Percentiles rank a stretch among this genome's conserved stretches.
These are phyloP conservation scores for Otus sunia DNA, from an alignment of 2,113 vertebrate genomes.

Conservation along the genomic window DNA sequence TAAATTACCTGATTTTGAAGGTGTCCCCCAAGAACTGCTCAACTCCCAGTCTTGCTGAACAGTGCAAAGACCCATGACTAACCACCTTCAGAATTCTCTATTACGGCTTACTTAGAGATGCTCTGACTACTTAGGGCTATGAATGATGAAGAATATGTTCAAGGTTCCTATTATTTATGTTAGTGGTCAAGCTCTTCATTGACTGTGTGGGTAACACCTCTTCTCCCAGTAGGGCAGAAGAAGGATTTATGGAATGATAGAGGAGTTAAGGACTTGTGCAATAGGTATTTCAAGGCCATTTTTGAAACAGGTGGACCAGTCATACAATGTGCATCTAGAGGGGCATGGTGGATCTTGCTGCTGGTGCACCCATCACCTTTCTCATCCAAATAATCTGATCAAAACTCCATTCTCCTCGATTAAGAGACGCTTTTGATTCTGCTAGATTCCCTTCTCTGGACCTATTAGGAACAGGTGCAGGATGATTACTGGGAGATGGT, in stretches of 20 bases:
- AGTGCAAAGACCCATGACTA: neutral
- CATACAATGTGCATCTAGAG: neutral
- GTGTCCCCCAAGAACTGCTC: neutral
- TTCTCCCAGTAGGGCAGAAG: neutral
- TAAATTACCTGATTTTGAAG: neutral
- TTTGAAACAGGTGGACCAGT: neutral
- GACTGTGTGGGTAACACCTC: neutral
- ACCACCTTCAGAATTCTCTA: neutral
- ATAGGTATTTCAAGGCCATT: neutral
- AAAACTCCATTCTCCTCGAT: neutral
- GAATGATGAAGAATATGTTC: neutral
- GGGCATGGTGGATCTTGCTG: neutral
- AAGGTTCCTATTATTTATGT: neutral
- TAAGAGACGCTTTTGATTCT: neutral
- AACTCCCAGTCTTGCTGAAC: neutral
- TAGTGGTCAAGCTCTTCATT: neutral
- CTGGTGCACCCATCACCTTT: neutral
- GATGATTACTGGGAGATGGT: neutral
- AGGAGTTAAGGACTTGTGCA: neutral
- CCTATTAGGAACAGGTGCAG: fast-evolving
- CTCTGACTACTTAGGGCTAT: neutral
- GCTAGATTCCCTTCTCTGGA: neutral
- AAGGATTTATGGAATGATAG: neutral
- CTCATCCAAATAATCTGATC: neutral
- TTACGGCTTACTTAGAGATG: neutral